phyloP scores from a whole-genome alignment of 2,797 vertebrate genomes.

The Coccyzus lansbergi region DNA sequence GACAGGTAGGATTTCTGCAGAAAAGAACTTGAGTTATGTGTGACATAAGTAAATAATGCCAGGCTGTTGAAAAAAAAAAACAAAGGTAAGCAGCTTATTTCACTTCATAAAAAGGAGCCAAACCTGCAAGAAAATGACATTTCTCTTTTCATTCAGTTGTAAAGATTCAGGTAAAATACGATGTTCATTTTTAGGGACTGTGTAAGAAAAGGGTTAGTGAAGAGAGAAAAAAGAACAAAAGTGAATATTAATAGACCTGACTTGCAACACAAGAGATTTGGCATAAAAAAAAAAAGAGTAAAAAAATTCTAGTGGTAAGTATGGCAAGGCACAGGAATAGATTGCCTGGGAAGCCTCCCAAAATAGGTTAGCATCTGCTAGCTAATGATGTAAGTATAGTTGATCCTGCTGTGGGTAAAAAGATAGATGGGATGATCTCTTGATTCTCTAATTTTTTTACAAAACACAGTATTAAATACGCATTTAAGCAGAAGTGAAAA shows the following conservation, averaged over 20 bases:
- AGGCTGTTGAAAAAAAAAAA: background rate
- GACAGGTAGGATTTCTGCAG: background rate
- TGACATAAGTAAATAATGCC: background rate
- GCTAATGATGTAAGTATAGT: background rate
- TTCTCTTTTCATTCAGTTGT: background rate
- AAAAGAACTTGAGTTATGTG: background rate
- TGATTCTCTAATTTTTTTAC: background rate
- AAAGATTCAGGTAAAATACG: background rate
- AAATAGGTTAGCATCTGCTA: slow-evolving; percentile 21
- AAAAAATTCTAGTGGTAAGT: background rate
- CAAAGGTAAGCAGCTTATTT: background rate
- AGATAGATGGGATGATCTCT: background rate
- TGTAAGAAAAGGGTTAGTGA: background rate
- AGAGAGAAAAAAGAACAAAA: background rate
- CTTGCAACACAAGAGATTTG: background rate
- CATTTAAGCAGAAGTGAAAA: background rate
- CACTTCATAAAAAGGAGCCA: background rate
- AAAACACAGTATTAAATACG: background rate
- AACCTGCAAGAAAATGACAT: background rate
- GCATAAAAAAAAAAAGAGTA: background rate
- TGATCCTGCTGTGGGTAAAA: slow-evolving; percentile 2
- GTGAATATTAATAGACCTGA: background rate
- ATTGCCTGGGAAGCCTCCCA: slow-evolving; percentile 13
- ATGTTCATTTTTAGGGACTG: background rate
- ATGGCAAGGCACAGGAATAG: background rate